Evolutionary conservation across 2,888 invertebrate species (phyloP).

Genomic region (Harpalus rufipes): DNA sequence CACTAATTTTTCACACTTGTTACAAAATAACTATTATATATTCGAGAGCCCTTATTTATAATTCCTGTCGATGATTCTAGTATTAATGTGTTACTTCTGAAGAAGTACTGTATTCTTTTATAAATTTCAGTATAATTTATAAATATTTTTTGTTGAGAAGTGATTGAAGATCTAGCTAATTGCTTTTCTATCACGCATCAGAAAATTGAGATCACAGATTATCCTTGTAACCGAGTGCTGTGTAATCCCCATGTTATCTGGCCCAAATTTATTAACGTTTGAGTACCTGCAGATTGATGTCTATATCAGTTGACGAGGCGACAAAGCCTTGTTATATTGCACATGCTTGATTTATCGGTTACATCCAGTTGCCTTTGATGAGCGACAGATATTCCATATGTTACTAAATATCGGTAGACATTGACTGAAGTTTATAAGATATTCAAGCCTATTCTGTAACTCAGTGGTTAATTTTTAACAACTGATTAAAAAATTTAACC

Average conservation of each 20-base stretch:
- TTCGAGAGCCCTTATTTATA: no score
- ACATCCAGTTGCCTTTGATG: slow-evolving; percentile 17
- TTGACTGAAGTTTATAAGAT: neutral
- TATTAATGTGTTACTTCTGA: no score
- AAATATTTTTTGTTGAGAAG: neutral
- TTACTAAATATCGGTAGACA: slow-evolving; percentile 2
- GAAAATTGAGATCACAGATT: neutral
- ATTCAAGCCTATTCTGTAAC: no score
- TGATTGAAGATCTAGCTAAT: neutral
- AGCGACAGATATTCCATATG: slow-evolving; percentile 16
- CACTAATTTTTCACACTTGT: no score
- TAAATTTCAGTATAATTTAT: no score
- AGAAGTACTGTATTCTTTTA: no score
- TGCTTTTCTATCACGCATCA: neutral
- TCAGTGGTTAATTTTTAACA: no score
- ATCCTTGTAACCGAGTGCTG: neutral
- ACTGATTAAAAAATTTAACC: no score
- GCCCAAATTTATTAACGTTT: slow-evolving; percentile 16
- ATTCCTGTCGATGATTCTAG: no score
- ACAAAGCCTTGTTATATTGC: slow-evolving; percentile 31
- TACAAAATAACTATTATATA: no score
- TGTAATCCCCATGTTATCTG: neutral
- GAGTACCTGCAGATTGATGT: slow-evolving; percentile 27
- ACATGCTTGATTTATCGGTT: slow-evolving; percentile 16
- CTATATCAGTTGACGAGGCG: slow-evolving; percentile 7